Evolutionary conservation across 2,113 vertebrate genomes (phyloP).

Genomic region (Brevimyrus niger): DNA sequence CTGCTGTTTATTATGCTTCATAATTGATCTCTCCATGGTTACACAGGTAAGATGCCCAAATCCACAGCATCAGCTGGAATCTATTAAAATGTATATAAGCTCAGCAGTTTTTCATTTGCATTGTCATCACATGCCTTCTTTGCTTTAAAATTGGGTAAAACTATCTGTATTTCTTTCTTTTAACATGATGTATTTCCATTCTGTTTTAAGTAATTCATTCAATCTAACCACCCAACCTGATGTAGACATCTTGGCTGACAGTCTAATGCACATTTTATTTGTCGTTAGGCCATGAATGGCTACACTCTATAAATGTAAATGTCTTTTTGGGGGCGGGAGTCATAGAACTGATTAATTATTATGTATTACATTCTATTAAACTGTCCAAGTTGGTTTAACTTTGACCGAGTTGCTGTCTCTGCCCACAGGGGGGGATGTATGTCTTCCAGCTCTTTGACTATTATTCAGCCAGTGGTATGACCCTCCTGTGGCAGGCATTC

Average conservation of each 20-base stretch:
- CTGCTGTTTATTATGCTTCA: conserved; percentile 61
- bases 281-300: background rate
- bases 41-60: conserved; percentile 56
- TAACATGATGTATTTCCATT: background rate
- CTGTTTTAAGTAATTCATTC: background rate
- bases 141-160: background rate
- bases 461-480: conserved; percentile 75
- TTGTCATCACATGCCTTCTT: background rate
- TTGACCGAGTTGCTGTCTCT: background rate
- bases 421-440: conserved; percentile 67
- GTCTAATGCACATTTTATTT: background rate
- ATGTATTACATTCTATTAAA: background rate
- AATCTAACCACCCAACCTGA: background rate
- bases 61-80: background rate
- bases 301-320: background rate
- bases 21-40: conserved; percentile 73
- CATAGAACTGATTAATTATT: background rate
- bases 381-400: background rate
- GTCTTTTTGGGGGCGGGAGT: background rate
- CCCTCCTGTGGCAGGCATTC: conserved; percentile 72
- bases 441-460: conserved; percentile 77
- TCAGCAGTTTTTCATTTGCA: background rate
- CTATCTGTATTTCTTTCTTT: background rate
- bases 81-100: background rate
- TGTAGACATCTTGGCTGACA: background rate